phyloP scores from a whole-genome alignment of 2,888 invertebrate genomes.

The Exephanes ischioxanthus region DNA sequence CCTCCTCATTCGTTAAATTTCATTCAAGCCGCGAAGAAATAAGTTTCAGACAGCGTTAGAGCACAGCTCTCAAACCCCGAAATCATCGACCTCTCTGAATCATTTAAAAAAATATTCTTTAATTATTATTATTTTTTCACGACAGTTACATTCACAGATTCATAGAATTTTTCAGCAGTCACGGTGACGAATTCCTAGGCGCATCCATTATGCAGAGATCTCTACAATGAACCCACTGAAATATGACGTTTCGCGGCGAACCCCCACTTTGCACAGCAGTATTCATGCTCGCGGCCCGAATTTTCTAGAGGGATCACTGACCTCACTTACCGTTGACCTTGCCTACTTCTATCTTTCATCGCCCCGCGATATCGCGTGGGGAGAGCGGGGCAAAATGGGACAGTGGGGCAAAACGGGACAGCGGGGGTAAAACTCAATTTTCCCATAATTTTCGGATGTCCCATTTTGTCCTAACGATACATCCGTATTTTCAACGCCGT shows the following conservation, averaged over 20 bases:
- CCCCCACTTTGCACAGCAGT: conserved; percentile 11
- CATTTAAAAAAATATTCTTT: background rate
- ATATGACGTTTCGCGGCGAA: conserved; percentile 11
- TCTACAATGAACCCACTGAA: background rate
- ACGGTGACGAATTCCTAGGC: conserved; percentile 71
- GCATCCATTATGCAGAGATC: background rate
- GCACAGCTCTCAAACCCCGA: background rate
- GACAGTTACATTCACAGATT: conserved; percentile 61
- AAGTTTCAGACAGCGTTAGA: background rate
- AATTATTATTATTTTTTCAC: conserved; percentile 41
- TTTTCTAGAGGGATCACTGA: background rate
- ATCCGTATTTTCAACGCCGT: too few relatives aligned
- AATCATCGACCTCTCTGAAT: background rate
- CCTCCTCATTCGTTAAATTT: background rate
- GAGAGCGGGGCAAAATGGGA: too few relatives aligned
- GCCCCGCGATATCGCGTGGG: background rate
- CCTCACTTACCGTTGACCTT: background rate
- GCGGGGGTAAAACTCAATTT: too few relatives aligned
- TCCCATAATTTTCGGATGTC: too few relatives aligned
- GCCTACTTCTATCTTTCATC: background rate
- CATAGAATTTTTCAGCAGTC: conserved; percentile 66
- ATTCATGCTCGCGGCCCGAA: conserved; percentile 31
- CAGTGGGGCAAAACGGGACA: too few relatives aligned
- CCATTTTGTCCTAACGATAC: too few relatives aligned
- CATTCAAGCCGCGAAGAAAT: background rate